Percentiles rank a stretch among this genome's conserved stretches.
phyloP scores from a whole-genome alignment of 2,888 invertebrate species.

The Dicranocentrus wangi region DNA sequence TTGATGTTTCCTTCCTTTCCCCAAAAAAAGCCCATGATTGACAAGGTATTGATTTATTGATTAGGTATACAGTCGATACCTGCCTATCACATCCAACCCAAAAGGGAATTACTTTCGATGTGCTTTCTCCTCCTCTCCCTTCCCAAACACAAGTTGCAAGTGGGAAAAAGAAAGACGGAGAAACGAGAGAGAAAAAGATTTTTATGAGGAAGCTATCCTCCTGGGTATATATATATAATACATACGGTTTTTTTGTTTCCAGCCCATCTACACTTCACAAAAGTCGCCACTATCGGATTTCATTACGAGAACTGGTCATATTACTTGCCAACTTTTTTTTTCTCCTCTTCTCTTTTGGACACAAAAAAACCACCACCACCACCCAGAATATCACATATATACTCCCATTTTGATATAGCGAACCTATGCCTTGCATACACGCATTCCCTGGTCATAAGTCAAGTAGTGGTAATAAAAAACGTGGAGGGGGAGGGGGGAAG shows the following conservation, averaged over 20 bases:
- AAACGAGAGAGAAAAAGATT: too few species aligned
- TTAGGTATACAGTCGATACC: constrained; percentile 71
- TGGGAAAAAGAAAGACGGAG: too few species aligned
- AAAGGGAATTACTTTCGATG: constrained; percentile 45
- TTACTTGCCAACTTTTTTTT: neutral
- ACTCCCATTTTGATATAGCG: too few species aligned
- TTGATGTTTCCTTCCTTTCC: neutral
- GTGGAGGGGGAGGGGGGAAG: too few species aligned
- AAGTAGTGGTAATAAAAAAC: too few species aligned
- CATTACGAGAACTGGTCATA: constrained; percentile 12
- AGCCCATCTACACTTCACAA: constrained; percentile 12
- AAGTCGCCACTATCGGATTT: constrained; percentile 13
- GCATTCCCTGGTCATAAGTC: too few species aligned
- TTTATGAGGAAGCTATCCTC: constrained; percentile 32
- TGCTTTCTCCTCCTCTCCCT: constrained; percentile 33
- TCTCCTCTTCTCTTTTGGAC: neutral
- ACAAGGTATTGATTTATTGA: constrained; percentile 73
- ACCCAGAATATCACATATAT: too few species aligned
- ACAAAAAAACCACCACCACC: too few species aligned
- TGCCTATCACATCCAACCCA: constrained; percentile 69
- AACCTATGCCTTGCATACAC: too few species aligned
- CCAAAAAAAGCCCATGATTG: constrained; percentile 71
- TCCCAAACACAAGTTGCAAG: too few species aligned
- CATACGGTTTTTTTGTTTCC: constrained; percentile 15
- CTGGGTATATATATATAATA: constrained; percentile 22